phyloP scores from a whole-genome alignment of 2,113 vertebrate genomes.

The Planiliza haematocheilus region DNA sequence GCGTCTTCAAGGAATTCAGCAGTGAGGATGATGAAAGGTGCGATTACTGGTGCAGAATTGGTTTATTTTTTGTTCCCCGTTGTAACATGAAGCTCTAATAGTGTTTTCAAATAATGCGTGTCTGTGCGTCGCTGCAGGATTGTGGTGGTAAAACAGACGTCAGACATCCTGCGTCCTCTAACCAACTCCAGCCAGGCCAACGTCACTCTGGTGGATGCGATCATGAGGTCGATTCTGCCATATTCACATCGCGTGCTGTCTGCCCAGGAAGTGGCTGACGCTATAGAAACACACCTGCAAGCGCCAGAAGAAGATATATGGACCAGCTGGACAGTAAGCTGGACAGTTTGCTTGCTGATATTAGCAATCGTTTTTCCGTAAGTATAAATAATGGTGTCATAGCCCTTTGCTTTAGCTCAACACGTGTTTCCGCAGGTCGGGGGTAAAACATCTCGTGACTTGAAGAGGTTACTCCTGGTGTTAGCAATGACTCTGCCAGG shows the following conservation, averaged over 20 bases:
- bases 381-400: no score
- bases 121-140: conserved; percentile 65
- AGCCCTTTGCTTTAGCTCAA: background rate
- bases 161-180: conserved; percentile 24
- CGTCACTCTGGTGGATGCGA: conserved; percentile 72
- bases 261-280: conserved; percentile 62
- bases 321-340: conserved; percentile 82
- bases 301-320: conserved; percentile 54
- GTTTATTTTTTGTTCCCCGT: background rate
- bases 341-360: no score
- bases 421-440: conserved; percentile 65
- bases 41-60: background rate
- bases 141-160: conserved; percentile 75
- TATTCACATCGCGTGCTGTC: conserved; percentile 56
- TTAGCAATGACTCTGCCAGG: conserved; percentile 84
- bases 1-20: conserved; percentile 69
- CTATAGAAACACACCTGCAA: conserved; percentile 70
- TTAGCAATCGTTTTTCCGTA: no score
- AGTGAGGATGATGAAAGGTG: conserved; percentile 72
- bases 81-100: background rate
- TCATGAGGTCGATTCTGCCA: conserved; percentile 76
- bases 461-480: conserved; percentile 77
- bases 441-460: conserved; percentile 49
- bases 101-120: background rate
- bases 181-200: conserved; percentile 49